Conservation (phyloP, 2,888 invertebrate genomes). For the Sphaerophoria rueppellii region DNA sequence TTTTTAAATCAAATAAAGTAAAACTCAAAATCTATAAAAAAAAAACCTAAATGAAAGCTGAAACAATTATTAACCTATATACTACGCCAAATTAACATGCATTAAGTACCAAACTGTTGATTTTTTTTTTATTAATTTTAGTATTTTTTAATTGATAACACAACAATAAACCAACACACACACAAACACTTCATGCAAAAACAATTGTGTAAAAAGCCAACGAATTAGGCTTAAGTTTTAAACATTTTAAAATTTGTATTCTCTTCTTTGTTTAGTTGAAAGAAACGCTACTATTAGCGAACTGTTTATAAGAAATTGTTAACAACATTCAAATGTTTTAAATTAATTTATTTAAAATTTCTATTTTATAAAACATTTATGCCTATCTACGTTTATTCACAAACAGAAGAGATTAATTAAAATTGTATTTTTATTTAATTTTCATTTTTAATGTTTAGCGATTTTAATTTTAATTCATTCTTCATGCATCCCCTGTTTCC, state of each 20-base stretch:
- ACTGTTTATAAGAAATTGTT: conserved; percentile 59
- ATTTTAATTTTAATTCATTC: conserved; percentile 2
- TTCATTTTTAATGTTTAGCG: conserved; percentile 14
- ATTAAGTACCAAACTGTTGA: conserved; percentile 74
- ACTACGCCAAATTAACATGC: conserved; percentile 74
- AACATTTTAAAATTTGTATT: conserved; percentile 37
- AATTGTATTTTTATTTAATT: conserved; percentile 37
- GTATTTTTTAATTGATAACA: conserved; percentile 61
- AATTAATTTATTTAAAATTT: conserved; percentile 67
- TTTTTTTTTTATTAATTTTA: conserved; percentile 61
- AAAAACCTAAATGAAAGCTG: conserved; percentile 57
- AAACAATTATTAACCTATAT: conserved; percentile 71
- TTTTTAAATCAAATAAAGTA: conserved; percentile 44
- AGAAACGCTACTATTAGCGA: conserved; percentile 31
- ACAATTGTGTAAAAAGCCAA: conserved; percentile 58
- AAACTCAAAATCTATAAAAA: conserved; percentile 44
- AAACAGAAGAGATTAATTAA: conserved; percentile 52
- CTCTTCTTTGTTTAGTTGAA: conserved; percentile 36
- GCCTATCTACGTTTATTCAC: conserved; percentile 30
- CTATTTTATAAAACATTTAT: conserved; percentile 21
- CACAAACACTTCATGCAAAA: not conserved
- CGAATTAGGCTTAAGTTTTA: conserved; percentile 71
- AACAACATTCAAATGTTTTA: conserved; percentile 39
- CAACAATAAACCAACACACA: conserved; percentile 37
- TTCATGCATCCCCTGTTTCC: not conserved